Evolutionary conservation across 2,888 invertebrate genomes (phyloP), one percentile per base, ranked within the genome.

Genomic region (Exocentrus adspersus): DNA sequence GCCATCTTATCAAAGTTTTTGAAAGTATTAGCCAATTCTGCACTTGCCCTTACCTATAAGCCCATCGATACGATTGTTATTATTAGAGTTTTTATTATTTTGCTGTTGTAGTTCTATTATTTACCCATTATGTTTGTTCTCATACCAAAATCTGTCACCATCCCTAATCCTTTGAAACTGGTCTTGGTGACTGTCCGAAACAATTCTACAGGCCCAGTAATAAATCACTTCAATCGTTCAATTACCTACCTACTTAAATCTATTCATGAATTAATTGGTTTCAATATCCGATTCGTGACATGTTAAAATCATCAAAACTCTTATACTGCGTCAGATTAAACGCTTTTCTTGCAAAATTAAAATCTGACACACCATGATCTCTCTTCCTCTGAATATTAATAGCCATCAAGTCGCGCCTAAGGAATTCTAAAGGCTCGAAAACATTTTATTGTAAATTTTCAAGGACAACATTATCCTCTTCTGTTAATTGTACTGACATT

Each of bases 101-200:
- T 24, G 4, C 7, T 7, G 7, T 7, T 24, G 24, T 24, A 24
- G 24, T n/a, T n/a, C n/a, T n/a, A n/a, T 1, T 7, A 12, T 68
- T 72, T 77, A 84, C 84, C 76, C 74, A 70, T 85, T 85, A 32
- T 75, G 72, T 9, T 9, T 61, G 75, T 87, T 87, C 71, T 86
- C 85, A 76, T 84, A 88, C 87, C 87, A 88, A 79, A 87, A 88
- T 58, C 87, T 74, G 72, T 88, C 87, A 1, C 85, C 86, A 77
- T 86, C 81, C 67, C 88, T 75, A 62, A 87, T 86, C 68, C 87
- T 77, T 32, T 70, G 65, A 77, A 88, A 87, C 70, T 88, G 87
- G 74, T 88, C 87, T 21, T 75, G 64, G 58, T 86, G 43, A 87
- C 83, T 1, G 77, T 75, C 65, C 77, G 73, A 72, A 88, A 87